Evolutionary conservation across 2,888 invertebrate genomes (phyloP), one percentile per base, ranked within the genome.

Genomic region (Drosophila birchii): DNA sequence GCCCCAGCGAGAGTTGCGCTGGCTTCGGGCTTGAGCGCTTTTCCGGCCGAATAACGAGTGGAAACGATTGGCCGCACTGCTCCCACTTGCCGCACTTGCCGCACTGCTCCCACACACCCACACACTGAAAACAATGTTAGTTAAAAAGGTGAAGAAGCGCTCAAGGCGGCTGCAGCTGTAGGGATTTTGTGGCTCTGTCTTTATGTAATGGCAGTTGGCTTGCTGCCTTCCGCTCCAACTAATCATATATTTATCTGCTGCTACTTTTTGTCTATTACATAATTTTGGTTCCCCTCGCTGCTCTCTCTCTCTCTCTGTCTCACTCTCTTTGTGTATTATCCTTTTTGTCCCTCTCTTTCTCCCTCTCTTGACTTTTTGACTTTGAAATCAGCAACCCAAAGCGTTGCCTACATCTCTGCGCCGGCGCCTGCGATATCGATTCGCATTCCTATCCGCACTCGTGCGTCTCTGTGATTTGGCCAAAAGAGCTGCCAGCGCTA

Each of bases 281-380:
- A 84, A 84, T 87, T 78, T 78, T 54, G 56, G 71, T 71, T 63
- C 57, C 62, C 54, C 57, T 69, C 29, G 14, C 54, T 45, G 20
- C 32, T 11, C 41, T 47, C 34, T 5, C 32, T 11, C 41, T 47
- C 34, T 5, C 39, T 16, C 59, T 38, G 44, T 41, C 56, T 20
- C 57, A 16, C 61, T 49, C 56, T 29, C 75, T 41, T 53, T 45
- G 53, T 47, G 47, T 18, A 59, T 53, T 9, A 56, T n/a, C 47
- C 23, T 32, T 11, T 11, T 34, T 34, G 39, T 11, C 51, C 51
- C 47, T 72, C 59, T 45, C 73, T 63, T 36, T 59, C 57, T 58
- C 63, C 57, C 41, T 64, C 64, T 75, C 81, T 80, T 84, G 84
- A 84, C 84, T 87, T 87, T 84, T 84, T 84, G 84, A 84, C 84